These are phyloP conservation scores for Drosophila equinoxialis DNA, from an alignment of 1,140 invertebrate species.

Conservation along the genomic window DNA sequence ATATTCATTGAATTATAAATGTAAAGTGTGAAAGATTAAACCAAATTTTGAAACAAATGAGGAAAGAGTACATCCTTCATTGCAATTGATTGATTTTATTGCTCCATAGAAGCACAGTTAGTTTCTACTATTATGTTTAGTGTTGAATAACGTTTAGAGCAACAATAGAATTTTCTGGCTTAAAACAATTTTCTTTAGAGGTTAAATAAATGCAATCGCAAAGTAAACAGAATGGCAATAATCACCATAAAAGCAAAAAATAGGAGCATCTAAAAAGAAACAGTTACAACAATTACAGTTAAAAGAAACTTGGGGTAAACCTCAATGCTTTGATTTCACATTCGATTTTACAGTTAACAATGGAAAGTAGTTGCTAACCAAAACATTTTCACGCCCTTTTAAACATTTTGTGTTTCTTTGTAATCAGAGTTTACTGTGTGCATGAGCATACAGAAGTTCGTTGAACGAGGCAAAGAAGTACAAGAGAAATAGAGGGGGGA, in stretches of 20 bases:
- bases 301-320: background rate
- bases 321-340: background rate
- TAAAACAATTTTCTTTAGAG: no score
- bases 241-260: background rate
- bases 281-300: background rate
- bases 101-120: no score
- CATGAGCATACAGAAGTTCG: background rate
- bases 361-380: background rate
- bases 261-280: background rate
- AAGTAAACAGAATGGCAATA: background rate
- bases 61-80: no score
- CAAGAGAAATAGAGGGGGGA: background rate
- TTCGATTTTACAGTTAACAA: slow-evolving; percentile 5
- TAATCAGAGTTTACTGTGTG: slow-evolving; percentile 1
- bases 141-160: no score
- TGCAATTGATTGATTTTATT: no score
- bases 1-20: no score
- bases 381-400: background rate
- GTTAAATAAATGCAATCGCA: no score
- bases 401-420: slow-evolving; percentile 10
- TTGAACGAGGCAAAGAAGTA: background rate
- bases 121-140: no score
- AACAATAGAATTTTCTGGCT: no score
- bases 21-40: no score
- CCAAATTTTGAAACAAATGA: no score